phyloP scores from a whole-genome alignment of 2,113 vertebrate genomes.

The Eupsittula cactorum region DNA sequence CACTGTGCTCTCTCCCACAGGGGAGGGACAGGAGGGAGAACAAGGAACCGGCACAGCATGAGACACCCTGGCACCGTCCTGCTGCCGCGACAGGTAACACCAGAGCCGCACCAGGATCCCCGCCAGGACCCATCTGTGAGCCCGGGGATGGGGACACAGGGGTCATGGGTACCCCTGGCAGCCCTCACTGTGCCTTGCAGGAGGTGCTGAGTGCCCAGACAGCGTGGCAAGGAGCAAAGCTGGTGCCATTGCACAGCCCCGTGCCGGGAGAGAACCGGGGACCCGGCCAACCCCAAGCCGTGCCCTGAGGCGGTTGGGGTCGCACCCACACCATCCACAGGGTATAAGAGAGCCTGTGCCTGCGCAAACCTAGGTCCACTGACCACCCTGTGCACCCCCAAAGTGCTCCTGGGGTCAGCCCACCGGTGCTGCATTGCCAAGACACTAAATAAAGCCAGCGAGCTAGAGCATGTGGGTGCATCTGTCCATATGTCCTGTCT shows the following conservation, averaged over 20 bases:
- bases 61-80: rapidly evolving
- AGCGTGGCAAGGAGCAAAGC: background rate
- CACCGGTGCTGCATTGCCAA: rapidly evolving
- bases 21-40: background rate
- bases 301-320: background rate
- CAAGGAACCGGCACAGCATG: rapidly evolving
- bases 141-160: background rate
- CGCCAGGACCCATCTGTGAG: background rate
- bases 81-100: background rate
- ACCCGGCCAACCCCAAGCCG: rapidly evolving
- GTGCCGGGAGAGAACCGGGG: rapidly evolving
- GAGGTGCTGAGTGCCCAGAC: background rate
- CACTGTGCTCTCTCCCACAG: background rate
- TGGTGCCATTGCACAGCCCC: rapidly evolving
- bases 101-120: background rate
- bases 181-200: background rate
- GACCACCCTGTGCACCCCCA: rapidly evolving
- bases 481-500: background rate
- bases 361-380: rapidly evolving
- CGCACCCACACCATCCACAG: background rate
- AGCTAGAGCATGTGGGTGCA: rapidly evolving
- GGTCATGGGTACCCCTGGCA: background rate
- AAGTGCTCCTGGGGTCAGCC: background rate
- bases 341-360: background rate
- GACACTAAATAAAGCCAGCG: background rate